Percentiles rank a stretch among this genome's conserved stretches.
Conservation (phyloP, 2,113 vertebrate species). For the Carassius gibelio region DNA sequence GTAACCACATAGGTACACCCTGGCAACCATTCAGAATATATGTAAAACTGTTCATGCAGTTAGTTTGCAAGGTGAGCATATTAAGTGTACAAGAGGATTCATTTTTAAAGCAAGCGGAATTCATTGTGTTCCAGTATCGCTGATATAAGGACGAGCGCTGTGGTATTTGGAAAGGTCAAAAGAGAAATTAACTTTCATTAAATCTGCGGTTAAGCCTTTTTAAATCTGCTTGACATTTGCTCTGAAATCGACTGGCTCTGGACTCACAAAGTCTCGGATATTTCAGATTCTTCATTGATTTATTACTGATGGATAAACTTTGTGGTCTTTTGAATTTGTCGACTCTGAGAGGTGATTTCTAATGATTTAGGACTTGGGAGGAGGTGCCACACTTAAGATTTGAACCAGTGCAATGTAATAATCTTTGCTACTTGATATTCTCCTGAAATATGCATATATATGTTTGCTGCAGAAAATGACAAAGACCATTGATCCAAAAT, state of each 20-base stretch:
- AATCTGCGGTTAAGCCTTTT: conserved; percentile 18
- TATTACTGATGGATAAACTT: conserved; percentile 25
- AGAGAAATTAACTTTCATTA: conserved; percentile 48
- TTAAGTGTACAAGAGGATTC: neutral
- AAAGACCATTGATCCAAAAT: neutral
- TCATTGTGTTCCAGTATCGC: neutral
- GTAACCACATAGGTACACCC: too few relatives aligned
- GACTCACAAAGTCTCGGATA: neutral
- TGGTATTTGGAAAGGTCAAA: conserved; percentile 37
- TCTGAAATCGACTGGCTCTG: neutral
- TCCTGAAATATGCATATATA: neutral
- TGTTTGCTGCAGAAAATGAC: neutral
- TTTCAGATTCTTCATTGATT: conserved; percentile 7
- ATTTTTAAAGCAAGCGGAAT: neutral
- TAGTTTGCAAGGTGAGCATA: neutral
- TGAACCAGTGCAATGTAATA: neutral
- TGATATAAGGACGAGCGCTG: neutral
- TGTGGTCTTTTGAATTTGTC: neutral
- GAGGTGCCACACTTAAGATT: conserved; percentile 12
- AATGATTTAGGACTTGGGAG: neutral
- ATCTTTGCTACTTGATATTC: neutral
- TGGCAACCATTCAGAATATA: neutral
- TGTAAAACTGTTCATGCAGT: neutral
- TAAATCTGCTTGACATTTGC: conserved; percentile 34
- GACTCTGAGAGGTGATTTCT: neutral